phyloP scores from a whole-genome alignment of 2,888 invertebrate species.

The Hydraecia micacea region DNA sequence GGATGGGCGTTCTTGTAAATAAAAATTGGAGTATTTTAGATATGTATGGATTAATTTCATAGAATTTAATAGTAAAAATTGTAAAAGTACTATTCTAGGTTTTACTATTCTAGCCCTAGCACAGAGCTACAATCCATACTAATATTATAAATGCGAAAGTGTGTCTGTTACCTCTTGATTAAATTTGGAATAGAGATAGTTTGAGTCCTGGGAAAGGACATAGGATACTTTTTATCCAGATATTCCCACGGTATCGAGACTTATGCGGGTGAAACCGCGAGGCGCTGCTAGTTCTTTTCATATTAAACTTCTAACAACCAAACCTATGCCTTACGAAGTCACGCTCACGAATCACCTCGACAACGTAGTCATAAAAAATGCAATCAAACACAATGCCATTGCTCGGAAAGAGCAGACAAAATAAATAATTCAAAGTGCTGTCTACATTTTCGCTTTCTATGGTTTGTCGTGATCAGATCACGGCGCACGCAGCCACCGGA shows the following conservation, averaged over 20 bases:
- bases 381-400: conserved; percentile 16
- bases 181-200: too few relatives aligned
- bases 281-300: not conserved
- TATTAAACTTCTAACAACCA: conserved; percentile 10
- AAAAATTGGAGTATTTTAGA: not conserved
- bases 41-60: not conserved
- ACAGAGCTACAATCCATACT: not conserved
- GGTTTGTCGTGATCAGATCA: conserved; percentile 74
- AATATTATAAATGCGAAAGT: too few relatives aligned
- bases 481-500: conserved; percentile 75
- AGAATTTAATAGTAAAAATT: not conserved
- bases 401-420: conserved; percentile 5
- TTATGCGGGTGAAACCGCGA: too few relatives aligned
- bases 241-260: too few relatives aligned
- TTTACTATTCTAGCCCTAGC: not conserved
- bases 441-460: conserved; percentile 71
- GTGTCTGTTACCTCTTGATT: too few relatives aligned
- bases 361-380: conserved; percentile 34
- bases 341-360: conserved; percentile 10
- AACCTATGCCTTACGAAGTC: not conserved
- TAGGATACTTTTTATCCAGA: too few relatives aligned
- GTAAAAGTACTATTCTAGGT: not conserved
- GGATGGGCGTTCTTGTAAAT: not conserved
- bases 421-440: conserved; percentile 54
- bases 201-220: too few relatives aligned